A percentile compares a stretch with the other conserved stretches of the same genome.
Conservation (phyloP, 2,113 vertebrate genomes). For the Leptodactylus fuscus region DNA sequence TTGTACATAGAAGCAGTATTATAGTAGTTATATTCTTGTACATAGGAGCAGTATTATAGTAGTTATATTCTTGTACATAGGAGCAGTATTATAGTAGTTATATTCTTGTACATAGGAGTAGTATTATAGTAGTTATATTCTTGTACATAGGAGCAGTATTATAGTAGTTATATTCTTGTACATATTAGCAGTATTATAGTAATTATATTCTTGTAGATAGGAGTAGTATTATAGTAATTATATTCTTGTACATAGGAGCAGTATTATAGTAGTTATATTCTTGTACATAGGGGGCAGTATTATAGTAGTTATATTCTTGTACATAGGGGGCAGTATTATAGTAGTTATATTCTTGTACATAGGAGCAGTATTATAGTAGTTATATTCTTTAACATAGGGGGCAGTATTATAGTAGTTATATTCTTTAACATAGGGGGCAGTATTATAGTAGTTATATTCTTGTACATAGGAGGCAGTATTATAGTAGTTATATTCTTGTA, state of each 20-base stretch:
- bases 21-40: no score
- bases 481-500: neutral
- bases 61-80: no score
- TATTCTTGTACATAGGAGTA: neutral
- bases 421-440: no score
- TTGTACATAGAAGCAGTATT: no score
- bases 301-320: slow-evolving; percentile 18
- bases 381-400: neutral
- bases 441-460: no score
- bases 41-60: no score
- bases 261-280: slow-evolving; percentile 18
- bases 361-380: neutral
- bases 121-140: slow-evolving; percentile 2
- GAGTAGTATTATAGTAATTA: neutral
- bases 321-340: neutral
- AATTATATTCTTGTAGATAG: neutral
- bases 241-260: neutral
- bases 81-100: no score
- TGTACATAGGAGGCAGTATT: neutral
- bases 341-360: neutral
- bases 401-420: slow-evolving; percentile 3
- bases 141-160: slow-evolving; percentile 2
- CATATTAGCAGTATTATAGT: no score
- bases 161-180: neutral
- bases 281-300: neutral